These are phyloP conservation scores for Zeugodacus cucurbitae DNA, from an alignment of 1,140 invertebrate species.

Conservation along the genomic window DNA sequence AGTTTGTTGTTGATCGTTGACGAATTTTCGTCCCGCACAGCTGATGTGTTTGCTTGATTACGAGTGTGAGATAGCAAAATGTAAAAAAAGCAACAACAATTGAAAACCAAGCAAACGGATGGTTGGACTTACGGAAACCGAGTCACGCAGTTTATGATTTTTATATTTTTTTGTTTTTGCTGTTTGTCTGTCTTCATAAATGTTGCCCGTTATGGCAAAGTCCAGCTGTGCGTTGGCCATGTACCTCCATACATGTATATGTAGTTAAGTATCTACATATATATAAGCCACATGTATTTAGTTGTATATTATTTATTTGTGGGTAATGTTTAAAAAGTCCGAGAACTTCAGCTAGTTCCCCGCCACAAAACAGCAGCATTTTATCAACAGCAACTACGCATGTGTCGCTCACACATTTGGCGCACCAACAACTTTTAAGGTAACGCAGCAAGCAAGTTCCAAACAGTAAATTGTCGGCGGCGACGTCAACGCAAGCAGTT, in stretches of 20 bases:
- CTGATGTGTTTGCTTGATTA: slow-evolving; percentile 4
- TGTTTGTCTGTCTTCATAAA: not conserved
- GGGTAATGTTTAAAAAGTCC: not conserved
- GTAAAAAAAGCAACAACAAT: not conserved
- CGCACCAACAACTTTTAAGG: not conserved
- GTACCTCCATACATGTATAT: not conserved
- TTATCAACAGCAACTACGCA: not conserved
- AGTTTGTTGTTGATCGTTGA: not conserved
- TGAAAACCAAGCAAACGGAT: not conserved
- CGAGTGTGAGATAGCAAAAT: not conserved
- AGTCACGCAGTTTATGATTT: not conserved
- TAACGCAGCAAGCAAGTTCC: not conserved
- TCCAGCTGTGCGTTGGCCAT: not conserved
- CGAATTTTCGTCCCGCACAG: slow-evolving; percentile 7
- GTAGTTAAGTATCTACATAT: not conserved
- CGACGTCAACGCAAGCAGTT: not conserved
- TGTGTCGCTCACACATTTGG: not conserved
- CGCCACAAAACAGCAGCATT: too few species aligned
- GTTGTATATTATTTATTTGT: not conserved
- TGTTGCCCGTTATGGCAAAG: slow-evolving; percentile 18
- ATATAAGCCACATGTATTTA: not conserved
- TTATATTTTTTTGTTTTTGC: not conserved
- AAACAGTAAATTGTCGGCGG: not conserved
- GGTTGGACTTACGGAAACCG: not conserved
- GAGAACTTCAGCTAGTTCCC: not conserved